Evolutionary conservation across 92 coral and sea anemone genomes (phyloP), one percentile per base, ranked within the genome.

Genomic region (Pocillopora grandis): DNA sequence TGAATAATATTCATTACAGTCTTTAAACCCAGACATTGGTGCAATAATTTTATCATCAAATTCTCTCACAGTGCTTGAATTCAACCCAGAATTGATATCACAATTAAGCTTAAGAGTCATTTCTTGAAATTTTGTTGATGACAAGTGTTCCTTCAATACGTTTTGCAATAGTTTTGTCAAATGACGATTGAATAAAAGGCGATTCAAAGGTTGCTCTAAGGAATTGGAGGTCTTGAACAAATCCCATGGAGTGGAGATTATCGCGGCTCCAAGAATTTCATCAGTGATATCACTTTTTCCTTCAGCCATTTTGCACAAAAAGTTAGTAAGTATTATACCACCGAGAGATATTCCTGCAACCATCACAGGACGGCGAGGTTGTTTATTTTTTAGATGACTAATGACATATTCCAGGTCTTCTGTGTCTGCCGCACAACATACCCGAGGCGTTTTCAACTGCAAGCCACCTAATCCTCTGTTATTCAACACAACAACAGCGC

Each of bases 1-100:
- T n/a, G 88, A 57, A 75, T 95, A 95, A 75, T 95, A 95, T 23
- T 93, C 94, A 75, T 90, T 85, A 21, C 93, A 72, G 81, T 93
- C 88, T 61, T 77, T 80, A 75, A 79, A 95, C 8, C 97, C 97
- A 91, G 92, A 95, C 94, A 95, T 91, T 55, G 98, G 98, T n/a
- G 98, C 98, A 76, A 91, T 79, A 18, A 91, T 81, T 37, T 92
- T 87, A 31, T 90, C 88, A 18, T 95, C 98, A 88, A 93, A 93
- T 71, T 95, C 92, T 18, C 92, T 79, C 52, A 95, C 88, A 72
- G 97, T 90, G 76, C 78, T 80, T 58, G 92, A 89, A n/a, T 82
- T 72, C 5, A 89, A 85, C 14, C 86, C 93, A 80, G 85, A 89
- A 52, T 86, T 76, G 33, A 91, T 62, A 52, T 86, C 91, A 66